Conservation (phyloP, 2,888 invertebrate species). For the Thecophora atra region DNA sequence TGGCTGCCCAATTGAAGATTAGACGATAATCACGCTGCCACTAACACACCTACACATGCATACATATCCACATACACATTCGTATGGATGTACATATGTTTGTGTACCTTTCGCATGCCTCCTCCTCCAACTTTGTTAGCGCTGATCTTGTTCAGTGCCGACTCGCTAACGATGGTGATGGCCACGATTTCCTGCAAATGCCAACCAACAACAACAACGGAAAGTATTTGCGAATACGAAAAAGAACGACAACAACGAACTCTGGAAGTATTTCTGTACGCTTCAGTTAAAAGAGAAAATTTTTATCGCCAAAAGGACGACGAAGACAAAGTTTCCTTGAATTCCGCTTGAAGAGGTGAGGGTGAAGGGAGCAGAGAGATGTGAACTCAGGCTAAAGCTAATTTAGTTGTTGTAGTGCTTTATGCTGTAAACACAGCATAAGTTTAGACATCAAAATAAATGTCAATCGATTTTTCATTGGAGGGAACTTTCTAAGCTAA, state of each 20-base stretch:
- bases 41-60: neutral
- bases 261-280: neutral
- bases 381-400: neutral
- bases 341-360: neutral
- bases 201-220: neutral
- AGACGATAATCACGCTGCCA: neutral
- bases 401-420: neutral
- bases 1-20: neutral
- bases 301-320: neutral
- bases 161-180: neutral
- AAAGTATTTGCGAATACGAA: neutral
- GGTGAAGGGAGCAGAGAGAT: neutral
- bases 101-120: neutral
- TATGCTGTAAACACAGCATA: no score
- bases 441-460: no score
- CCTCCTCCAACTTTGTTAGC: neutral
- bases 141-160: neutral
- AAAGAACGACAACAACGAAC: neutral
- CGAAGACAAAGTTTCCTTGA: neutral
- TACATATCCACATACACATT: neutral
- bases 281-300: neutral
- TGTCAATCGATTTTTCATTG: no score
- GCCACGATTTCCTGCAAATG: neutral
- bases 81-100: neutral
- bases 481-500: no score